phyloP scores from a whole-genome alignment of 2,888 invertebrate species.

The Listrodromus nycthemerus region DNA sequence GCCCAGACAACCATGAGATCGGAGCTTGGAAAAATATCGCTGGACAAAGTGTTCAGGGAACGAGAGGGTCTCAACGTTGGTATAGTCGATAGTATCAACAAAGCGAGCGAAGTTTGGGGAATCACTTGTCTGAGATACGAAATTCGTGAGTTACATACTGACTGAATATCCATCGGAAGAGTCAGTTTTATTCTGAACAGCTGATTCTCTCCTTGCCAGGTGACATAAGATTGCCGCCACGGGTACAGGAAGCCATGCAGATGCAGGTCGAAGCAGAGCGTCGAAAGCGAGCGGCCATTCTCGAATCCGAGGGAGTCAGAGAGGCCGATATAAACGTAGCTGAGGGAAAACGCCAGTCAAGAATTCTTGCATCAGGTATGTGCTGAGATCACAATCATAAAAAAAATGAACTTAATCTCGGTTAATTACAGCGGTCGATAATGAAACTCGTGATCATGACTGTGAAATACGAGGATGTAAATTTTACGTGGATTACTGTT shows the following conservation, averaged over 20 bases:
- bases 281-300: constrained; percentile 97
- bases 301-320: constrained; percentile 97
- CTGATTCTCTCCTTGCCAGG: constrained; percentile 85
- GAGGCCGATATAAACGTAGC: constrained; percentile 98
- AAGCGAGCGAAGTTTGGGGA: constrained; percentile 99
- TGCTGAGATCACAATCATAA: background rate
- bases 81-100: constrained; percentile 98
- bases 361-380: constrained; percentile 95
- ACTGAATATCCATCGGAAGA: background rate
- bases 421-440: background rate
- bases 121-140: constrained; percentile 98
- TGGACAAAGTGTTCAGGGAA: constrained; percentile 98
- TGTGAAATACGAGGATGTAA: too few species aligned
- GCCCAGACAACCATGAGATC: constrained; percentile 99
- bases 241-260: constrained; percentile 99
- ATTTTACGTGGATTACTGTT: background rate
- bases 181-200: background rate
- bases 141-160: constrained; percentile 89
- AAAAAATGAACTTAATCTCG: background rate
- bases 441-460: too few species aligned
- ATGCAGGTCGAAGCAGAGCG: constrained; percentile 99
- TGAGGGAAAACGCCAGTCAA: constrained; percentile 96
- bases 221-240: constrained; percentile 94
- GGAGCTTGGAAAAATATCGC: constrained; percentile 97
- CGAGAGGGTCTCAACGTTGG: constrained; percentile 97